Evolutionary conservation across 2,113 vertebrate genomes (phyloP), one percentile per base, ranked within the genome.

Genomic region (Grantiella picta): DNA sequence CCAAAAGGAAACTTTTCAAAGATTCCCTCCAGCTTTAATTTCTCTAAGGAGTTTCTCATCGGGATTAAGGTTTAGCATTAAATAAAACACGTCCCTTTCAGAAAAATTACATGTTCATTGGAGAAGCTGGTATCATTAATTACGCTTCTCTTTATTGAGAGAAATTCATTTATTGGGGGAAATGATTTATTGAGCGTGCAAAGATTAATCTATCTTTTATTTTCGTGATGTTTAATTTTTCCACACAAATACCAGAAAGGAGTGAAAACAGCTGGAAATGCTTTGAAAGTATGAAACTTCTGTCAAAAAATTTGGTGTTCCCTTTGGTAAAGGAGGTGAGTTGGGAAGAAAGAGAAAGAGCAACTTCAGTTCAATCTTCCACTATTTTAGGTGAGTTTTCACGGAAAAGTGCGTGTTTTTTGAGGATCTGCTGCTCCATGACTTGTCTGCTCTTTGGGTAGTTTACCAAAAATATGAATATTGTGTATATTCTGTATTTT

Each of bases 361-460:
- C 17, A 64, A 17, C 12, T 86, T 83, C 28, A 49, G 33, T 13
- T 66, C 31, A 71, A 11, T 60, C 10, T 89, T 61, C 11, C 28
- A 15, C 1, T 20, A 1, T 19, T 60, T 72, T 25, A 16, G 3
- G 3, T 12, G 7, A 1, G 1, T 64, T 88, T 57, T 61, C 21
- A 10, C 7, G 4, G 19, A 15, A 0, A 13, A 22, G 3, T 28
- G 14, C 63, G 15, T 3, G 16, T 64, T 21, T 35, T 82, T 19
- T 52, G 40, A 49, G 38, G 24, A 64, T 40, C 27, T 64, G 19
- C 10, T 28, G 8, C 57, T 86, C 20, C 9, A 15, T 24, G 24
- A 1, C n/a, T 80, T 64, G 9, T 15, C 12, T 86, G 53, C 4
- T 60, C 7, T 69, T 73, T 42, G 22, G 2, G 11, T 16, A 45